Percentiles rank a stretch among this genome's conserved stretches.
Conservation (phyloP, 2,888 invertebrate genomes). For the Anticlea derivata region DNA sequence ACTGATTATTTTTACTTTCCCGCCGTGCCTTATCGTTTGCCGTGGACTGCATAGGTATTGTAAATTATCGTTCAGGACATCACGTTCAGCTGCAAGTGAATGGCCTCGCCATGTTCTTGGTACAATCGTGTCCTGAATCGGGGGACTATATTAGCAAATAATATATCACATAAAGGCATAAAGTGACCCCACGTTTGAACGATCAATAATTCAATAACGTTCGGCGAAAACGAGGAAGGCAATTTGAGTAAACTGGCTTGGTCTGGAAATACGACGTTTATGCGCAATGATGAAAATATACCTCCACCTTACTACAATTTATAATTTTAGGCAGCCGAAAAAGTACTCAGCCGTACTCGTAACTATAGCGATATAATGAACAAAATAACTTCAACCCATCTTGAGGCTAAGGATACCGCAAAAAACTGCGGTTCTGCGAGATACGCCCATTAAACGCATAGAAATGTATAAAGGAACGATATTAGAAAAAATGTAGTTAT, state of each 20-base stretch:
- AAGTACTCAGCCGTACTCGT: too few species aligned
- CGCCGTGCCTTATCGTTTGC: background rate
- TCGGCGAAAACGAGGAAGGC: background rate
- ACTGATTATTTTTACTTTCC: background rate
- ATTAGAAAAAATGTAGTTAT: too few species aligned
- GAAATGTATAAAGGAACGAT: too few species aligned
- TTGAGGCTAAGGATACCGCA: too few species aligned
- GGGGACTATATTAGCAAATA: conserved; percentile 36
- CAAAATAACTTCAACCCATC: too few species aligned
- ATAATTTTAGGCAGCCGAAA: too few species aligned
- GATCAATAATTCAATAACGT: conserved; percentile 2
- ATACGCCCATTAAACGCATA: too few species aligned
- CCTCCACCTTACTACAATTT: too few species aligned
- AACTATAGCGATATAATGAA: too few species aligned
- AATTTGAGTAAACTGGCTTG: conserved; percentile 4
- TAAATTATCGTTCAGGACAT: conserved; percentile 35
- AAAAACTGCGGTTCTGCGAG: too few species aligned
- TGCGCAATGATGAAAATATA: too few species aligned
- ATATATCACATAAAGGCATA: conserved; percentile 17
- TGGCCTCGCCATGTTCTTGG: conserved; percentile 70
- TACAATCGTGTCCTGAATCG: conserved; percentile 65
- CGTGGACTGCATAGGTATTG: conserved; percentile 11
- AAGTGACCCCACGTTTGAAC: background rate
- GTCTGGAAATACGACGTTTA: background rate
- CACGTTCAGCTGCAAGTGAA: conserved; percentile 58